Evolutionary conservation across 2,888 invertebrate genomes (phyloP), one percentile per base, ranked within the genome.

Genomic region (Drosophila neonasuta): DNA sequence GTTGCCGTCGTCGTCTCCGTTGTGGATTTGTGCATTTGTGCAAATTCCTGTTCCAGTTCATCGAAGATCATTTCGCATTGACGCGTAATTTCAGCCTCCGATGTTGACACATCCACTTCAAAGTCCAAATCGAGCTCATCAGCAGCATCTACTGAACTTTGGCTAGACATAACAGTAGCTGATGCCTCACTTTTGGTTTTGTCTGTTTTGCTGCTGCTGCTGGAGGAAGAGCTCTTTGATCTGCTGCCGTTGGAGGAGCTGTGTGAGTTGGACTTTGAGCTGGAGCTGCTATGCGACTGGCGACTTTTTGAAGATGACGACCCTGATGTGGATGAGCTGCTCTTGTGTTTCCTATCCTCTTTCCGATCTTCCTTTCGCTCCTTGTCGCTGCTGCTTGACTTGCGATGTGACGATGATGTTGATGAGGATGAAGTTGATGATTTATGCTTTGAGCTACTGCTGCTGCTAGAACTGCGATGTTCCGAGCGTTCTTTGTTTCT

Each of bases 1-100:
- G 8, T 68, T 69, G 3, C 42, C 89, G 55, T 90, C 90, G 13
- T 8, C n/a, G 58, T 62, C n/a, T 69, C 71, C 4, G 44, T 89
- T 55, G 90, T 90, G n/a, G 84, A 74, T 67, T 87, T 74, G 57
- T 89, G 88, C 63, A 87, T 62, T 3, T 82, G 71, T 0, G 89
- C 86, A 44, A 88, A 88, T 55, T 89, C 79, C 36, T 77, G 80
- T 61, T 94, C 93, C 91, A 95, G 94, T 91, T 96, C 96, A 90
- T 96, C 95, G 91, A 96, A 97, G 81, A 97, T 97, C 91, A 93
- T 94, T 86, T 95, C 94, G 90, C 97, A 97, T 90, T 97, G 96
- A 80, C 95, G 94, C 85, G 95, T 94, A 66, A 96, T 94, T 74
- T 95, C 94, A 71, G 94, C 94, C 77, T 94, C 94, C 87, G 94